phyloP scores from a whole-genome alignment of 2,888 invertebrate genomes.

The Hipparchia semele region DNA sequence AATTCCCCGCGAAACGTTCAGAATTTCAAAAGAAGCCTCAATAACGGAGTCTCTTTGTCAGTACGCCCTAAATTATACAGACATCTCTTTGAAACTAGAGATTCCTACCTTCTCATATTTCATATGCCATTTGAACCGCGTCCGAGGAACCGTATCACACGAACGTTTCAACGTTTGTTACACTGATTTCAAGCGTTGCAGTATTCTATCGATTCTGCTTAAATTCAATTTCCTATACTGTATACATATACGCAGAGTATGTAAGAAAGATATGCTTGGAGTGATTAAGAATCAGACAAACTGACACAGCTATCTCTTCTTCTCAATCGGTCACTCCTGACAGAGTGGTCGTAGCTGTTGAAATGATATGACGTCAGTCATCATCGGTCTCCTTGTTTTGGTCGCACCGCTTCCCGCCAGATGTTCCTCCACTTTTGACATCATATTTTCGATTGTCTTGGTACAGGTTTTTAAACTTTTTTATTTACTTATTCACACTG shows the following conservation, averaged over 20 bases:
- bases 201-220: background rate
- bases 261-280: background rate
- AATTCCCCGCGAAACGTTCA: constrained; percentile 52
- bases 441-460: too few relatives aligned
- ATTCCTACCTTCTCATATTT: background rate
- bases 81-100: constrained; percentile 48
- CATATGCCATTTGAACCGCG: constrained; percentile 12
- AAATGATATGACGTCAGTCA: too few relatives aligned
- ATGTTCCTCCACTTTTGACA: too few relatives aligned
- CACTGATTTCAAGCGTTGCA: constrained; percentile 3
- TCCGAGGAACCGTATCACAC: constrained; percentile 3
- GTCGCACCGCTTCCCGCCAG: too few relatives aligned
- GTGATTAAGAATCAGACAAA: too few relatives aligned
- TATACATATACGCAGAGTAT: background rate
- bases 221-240: background rate
- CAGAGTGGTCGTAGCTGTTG: too few relatives aligned
- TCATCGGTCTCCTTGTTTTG: too few relatives aligned
- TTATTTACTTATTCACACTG: too few relatives aligned
- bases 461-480: too few relatives aligned
- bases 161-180: constrained; percentile 9
- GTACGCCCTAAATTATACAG: constrained; percentile 55
- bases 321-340: too few relatives aligned
- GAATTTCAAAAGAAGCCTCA: constrained; percentile 62
- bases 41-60: constrained; percentile 61
- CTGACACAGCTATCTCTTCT: too few relatives aligned